A percentile compares a stretch with the other conserved stretches of the same genome.
These are phyloP conservation scores for Thunnus thynnus DNA, from an alignment of 2,113 vertebrate species.

Conservation along the genomic window DNA sequence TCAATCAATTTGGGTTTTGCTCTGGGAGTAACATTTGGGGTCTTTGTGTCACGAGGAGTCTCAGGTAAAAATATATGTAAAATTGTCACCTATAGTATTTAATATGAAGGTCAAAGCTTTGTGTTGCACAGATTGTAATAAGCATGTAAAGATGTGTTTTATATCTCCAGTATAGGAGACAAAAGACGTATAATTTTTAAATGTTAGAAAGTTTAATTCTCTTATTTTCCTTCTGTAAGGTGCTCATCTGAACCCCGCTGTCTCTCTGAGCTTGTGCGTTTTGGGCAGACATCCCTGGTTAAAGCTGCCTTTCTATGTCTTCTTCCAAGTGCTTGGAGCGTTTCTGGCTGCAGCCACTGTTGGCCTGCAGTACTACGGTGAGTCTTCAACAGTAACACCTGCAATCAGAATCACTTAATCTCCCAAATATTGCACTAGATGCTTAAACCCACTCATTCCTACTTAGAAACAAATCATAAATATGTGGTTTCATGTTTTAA, in stretches of 20 bases:
- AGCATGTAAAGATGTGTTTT: too few relatives aligned
- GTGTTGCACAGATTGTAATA: too few relatives aligned
- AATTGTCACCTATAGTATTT: too few relatives aligned
- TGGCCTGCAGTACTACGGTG: constrained; percentile 87
- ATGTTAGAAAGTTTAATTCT: background rate
- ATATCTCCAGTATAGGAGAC: too few relatives aligned
- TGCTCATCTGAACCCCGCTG: constrained; percentile 90
- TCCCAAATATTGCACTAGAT: too few relatives aligned
- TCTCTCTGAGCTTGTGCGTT: constrained; percentile 87
- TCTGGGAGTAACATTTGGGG: constrained; percentile 83
- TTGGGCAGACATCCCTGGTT: constrained; percentile 85
- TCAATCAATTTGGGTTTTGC: constrained; percentile 86
- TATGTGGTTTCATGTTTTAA: too few relatives aligned
- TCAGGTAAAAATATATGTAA: constrained; percentile 81
- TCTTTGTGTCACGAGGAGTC: constrained; percentile 85
- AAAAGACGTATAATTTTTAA: too few relatives aligned
- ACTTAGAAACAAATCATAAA: too few relatives aligned
- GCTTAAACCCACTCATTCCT: too few relatives aligned
- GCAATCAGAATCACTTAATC: background rate
- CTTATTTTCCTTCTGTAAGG: constrained; percentile 74
- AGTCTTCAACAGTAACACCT: constrained; percentile 13
- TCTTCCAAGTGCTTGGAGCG: constrained; percentile 80
- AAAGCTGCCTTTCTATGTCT: constrained; percentile 85
- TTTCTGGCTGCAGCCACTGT: constrained; percentile 85
- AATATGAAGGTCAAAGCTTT: too few relatives aligned